These are phyloP conservation scores for Zoroaster sp. DNA, from an alignment of 53 echinoderm and acorn worm genomes.

Conservation along the genomic window DNA sequence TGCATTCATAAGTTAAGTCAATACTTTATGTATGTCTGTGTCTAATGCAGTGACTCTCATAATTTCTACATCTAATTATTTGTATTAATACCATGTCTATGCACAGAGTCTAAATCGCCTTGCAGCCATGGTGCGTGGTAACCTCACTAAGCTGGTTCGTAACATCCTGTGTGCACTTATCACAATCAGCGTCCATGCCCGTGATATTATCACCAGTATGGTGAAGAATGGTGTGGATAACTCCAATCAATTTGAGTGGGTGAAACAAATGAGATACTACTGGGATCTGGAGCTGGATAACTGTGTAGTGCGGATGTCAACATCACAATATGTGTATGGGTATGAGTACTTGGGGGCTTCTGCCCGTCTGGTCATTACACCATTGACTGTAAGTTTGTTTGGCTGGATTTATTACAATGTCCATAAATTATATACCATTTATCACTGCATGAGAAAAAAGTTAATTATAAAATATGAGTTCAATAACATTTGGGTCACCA, in stretches of 20 bases:
- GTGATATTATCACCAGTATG: conserved; percentile 97
- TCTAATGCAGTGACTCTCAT: background rate
- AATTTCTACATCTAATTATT: too few relatives aligned
- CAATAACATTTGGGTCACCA: too few relatives aligned
- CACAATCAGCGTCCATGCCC: conserved; percentile 97
- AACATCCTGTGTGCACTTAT: conserved; percentile 94
- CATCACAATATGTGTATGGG: conserved; percentile 96
- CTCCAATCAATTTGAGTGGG: conserved; percentile 93
- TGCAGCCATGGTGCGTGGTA: conserved; percentile 93
- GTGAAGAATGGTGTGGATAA: conserved; percentile 81
- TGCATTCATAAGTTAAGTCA: too few relatives aligned
- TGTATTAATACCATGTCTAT: background rate
- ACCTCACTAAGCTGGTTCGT: conserved; percentile 90
- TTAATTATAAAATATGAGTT: too few relatives aligned
- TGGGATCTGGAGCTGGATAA: conserved; percentile 98
- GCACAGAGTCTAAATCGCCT: conserved; percentile 79
- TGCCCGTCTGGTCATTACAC: conserved; percentile 93
- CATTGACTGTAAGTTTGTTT: conserved; percentile 81
- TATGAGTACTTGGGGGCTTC: conserved; percentile 99
- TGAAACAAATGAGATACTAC: conserved; percentile 95
- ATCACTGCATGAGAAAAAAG: too few relatives aligned
- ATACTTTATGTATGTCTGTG: too few relatives aligned
- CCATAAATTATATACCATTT: too few relatives aligned
- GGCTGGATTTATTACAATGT: too few relatives aligned
- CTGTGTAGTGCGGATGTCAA: conserved; percentile 98